Evolutionary conservation across 2,113 vertebrate genomes (phyloP).

Genomic region (Rhinichthys klamathensis): DNA sequence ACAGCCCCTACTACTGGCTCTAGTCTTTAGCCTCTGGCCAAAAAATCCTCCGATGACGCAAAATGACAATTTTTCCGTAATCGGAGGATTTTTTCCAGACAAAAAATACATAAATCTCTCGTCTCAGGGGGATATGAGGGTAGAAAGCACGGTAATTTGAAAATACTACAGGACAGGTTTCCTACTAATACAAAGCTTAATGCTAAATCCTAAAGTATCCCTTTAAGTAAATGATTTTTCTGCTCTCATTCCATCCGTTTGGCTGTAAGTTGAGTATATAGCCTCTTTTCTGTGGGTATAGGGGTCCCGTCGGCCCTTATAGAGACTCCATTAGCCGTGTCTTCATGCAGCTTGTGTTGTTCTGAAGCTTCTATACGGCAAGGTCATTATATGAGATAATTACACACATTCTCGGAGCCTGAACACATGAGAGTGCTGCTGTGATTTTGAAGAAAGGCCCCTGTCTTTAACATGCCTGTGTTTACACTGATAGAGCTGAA

Average conservation of each 20-base stretch:
- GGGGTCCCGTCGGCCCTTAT: neutral
- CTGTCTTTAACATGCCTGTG: slow-evolving; percentile 20
- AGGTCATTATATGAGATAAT: slow-evolving; percentile 53
- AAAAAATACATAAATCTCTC: too few relatives aligned
- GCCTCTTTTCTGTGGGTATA: neutral
- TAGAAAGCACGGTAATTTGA: too few relatives aligned
- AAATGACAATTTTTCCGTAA: too few relatives aligned
- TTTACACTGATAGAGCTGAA: neutral
- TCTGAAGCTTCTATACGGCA: slow-evolving; percentile 2
- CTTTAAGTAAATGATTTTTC: neutral
- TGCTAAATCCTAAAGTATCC: too few relatives aligned
- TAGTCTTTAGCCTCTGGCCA: too few relatives aligned
- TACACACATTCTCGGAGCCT: slow-evolving; percentile 25
- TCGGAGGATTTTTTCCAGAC: too few relatives aligned
- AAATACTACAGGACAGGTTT: too few relatives aligned
- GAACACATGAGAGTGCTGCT: slow-evolving; percentile 53
- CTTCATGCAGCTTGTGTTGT: neutral
- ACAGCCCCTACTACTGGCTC: too few relatives aligned
- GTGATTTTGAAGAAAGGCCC: slow-evolving; percentile 40
- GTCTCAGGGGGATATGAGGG: too few relatives aligned
- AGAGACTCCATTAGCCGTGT: neutral
- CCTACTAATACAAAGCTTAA: too few relatives aligned
- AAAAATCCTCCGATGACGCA: too few relatives aligned
- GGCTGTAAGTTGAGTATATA: neutral
- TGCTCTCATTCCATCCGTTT: too few relatives aligned